Evolutionary conservation across 2,888 invertebrate species (phyloP).

Genomic region (Hyppa rectilinea): DNA sequence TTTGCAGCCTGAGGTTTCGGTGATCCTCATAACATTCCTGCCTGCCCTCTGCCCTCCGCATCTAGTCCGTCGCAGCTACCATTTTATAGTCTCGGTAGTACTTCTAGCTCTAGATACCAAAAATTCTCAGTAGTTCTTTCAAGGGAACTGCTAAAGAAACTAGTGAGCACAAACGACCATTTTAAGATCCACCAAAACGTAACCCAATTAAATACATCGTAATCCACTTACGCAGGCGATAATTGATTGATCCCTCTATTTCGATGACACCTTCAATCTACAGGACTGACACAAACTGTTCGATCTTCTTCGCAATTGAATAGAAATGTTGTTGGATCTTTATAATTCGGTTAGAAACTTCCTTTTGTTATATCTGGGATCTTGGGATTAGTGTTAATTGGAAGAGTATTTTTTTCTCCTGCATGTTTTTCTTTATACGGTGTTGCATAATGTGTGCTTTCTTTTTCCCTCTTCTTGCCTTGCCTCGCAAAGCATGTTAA

Average conservation of each 20-base stretch:
- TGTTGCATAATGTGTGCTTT: too few species aligned
- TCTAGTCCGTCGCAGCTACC: too few species aligned
- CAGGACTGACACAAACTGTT: conserved; percentile 21
- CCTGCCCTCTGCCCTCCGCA: too few species aligned
- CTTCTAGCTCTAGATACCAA: too few species aligned
- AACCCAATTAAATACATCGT: conserved; percentile 15
- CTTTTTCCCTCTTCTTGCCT: too few species aligned
- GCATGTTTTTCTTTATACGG: not conserved
- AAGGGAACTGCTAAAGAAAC: too few species aligned
- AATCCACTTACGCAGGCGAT: conserved; percentile 18
- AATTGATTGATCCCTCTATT: conserved; percentile 41
- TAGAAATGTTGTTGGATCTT: conserved; percentile 26
- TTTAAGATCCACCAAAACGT: not conserved
- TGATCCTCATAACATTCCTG: too few species aligned
- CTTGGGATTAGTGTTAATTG: conserved; percentile 18
- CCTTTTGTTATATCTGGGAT: conserved; percentile 21
- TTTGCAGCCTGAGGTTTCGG: too few species aligned
- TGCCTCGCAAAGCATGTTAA: too few species aligned
- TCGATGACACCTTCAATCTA: conserved; percentile 32
- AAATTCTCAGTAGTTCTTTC: too few species aligned
- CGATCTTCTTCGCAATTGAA: conserved; percentile 26
- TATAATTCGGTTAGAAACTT: conserved; percentile 44
- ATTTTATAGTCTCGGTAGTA: too few species aligned
- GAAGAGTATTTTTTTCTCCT: conserved; percentile 8
- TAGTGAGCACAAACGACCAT: too few species aligned